phyloP scores from a whole-genome alignment of 1,140 invertebrate species.

The Hycleus cichorii region DNA sequence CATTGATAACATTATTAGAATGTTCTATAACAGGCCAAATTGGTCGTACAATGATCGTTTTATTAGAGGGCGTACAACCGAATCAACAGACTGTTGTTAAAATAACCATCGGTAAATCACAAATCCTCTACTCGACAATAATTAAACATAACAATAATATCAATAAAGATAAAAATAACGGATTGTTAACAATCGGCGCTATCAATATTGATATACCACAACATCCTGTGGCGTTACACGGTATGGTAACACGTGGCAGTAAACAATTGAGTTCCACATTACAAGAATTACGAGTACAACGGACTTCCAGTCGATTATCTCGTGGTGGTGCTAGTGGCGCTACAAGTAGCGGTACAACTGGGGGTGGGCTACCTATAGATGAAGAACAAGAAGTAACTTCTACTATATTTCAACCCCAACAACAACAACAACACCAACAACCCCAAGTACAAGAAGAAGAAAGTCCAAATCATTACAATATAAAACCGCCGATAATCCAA shows the following conservation, averaged over 20 bases:
- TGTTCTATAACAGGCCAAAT: conserved; percentile 85
- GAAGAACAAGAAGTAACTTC: conserved; percentile 49
- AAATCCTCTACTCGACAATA: conserved; percentile 81
- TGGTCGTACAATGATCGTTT: conserved; percentile 84
- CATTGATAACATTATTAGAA: conserved; percentile 54
- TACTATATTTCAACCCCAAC: too few species aligned
- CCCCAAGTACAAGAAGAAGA: too few species aligned
- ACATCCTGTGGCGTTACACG: conserved; percentile 91
- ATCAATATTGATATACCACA: conserved; percentile 93
- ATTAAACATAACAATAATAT: conserved; percentile 47
- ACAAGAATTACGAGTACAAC: conserved; percentile 73
- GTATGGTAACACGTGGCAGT: conserved; percentile 93
- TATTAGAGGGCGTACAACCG: conserved; percentile 82
- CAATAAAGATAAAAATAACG: conserved; percentile 79
- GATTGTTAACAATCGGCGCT: conserved; percentile 77
- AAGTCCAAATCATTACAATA: conserved; percentile 27
- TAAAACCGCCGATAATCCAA: conserved; percentile 18
- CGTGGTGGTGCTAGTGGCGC: conserved; percentile 29
- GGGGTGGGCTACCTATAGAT: conserved; percentile 46
- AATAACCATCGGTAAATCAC: conserved; percentile 75
- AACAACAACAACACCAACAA: too few species aligned
- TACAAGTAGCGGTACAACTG: conserved; percentile 34
- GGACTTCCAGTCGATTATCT: conserved; percentile 66
- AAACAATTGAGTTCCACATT: conserved; percentile 88
- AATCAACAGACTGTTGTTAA: conserved; percentile 92